Evolutionary conservation across 2,888 invertebrate species (phyloP), one percentile per base, ranked within the genome.

Genomic region (Acanthococcus lagerstroemiae): DNA sequence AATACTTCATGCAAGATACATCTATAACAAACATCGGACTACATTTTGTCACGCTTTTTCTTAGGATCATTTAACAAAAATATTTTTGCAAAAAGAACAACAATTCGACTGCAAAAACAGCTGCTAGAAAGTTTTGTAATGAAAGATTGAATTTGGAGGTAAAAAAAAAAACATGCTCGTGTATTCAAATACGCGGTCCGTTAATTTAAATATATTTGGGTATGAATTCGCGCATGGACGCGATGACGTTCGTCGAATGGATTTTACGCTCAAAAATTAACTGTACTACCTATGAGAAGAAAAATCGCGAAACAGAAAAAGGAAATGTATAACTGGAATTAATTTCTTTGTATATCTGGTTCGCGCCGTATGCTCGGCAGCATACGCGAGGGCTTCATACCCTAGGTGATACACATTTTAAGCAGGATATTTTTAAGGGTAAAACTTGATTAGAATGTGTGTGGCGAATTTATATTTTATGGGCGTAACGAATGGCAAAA

Each of bases 391-490:
- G 46, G 58, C 45, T 44, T 17, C 45, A 45, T 58, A n/a, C n/a
- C 46, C 46, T 52, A 63, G 63, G 63, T 63, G 63, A 63, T 63
- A 52, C 63, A 63, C 37, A 54, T 63, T 52, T 30, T 52, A 30
- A 52, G 63, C 50, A 24, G 52, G 52, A 30, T 52, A 27, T 63
- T 52, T 63, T 63, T 63, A 63, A 63, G 63, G 63, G 63, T 63
- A 63, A 54, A 63, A 63, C 52, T 52, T 63, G 65, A 65, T 65
- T 65, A 45, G 25, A 55, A 55, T 46, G 55, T 45, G 65, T 55
- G 65, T 65, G 46, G 65, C 65, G 65, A 65, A 65, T 65, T 65
- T 65, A 55, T 65, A 65, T 65, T 65, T 65, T 65, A 65, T 65
- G 65, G 55, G 54, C 65, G 37, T 65, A 27, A 45, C 65, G 65